These are phyloP conservation scores for Diadumene lineata DNA, from an alignment of 92 coral and sea anemone species.

Conservation along the genomic window DNA sequence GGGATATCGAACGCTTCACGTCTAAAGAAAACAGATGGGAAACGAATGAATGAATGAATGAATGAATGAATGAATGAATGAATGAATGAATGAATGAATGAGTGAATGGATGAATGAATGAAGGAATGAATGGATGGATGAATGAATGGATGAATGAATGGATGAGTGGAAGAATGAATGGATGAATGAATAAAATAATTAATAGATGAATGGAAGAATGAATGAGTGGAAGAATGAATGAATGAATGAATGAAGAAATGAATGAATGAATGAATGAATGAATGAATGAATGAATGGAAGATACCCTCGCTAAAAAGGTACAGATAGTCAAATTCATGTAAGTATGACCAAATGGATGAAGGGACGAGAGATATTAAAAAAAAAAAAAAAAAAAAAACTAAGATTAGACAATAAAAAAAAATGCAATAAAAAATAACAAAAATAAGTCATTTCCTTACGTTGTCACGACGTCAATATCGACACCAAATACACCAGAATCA, in stretches of 20 bases:
- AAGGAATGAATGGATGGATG: background rate
- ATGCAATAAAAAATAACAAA: background rate
- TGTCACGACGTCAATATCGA: conserved; percentile 79
- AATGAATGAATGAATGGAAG: background rate
- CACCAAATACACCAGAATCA: conserved; percentile 92
- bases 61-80: background rate
- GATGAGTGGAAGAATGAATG: background rate
- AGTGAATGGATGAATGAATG: background rate
- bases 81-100: background rate
- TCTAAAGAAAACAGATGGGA: conserved; percentile 32
- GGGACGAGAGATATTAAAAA: background rate
- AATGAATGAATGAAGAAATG: background rate
- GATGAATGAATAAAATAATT: background rate
- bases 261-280: background rate
- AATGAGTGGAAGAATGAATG: background rate
- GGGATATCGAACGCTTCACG: conserved; percentile 96
- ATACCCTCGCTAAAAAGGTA: no score
- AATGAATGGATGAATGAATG: background rate
- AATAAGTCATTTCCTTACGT: conserved; percentile 36
- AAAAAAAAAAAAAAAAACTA: background rate
- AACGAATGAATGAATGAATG: background rate
- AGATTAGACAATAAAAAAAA: background rate
- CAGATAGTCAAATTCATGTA: background rate
- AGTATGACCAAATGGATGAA: background rate
- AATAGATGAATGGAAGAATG: background rate